Evolutionary conservation across 1,140 invertebrate species (phyloP).

Genomic region (Heterodera schachtii): DNA sequence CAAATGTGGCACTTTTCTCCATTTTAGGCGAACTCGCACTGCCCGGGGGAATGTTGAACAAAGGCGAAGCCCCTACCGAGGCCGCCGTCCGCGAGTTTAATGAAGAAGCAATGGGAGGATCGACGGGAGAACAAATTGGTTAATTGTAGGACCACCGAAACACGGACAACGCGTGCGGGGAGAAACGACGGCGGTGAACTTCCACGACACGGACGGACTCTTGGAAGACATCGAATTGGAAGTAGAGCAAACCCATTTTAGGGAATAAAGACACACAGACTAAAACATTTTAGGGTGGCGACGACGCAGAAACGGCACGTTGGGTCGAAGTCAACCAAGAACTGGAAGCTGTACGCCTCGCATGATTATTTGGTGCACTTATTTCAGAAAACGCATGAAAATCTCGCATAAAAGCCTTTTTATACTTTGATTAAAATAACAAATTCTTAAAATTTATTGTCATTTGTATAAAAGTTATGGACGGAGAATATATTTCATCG

Average conservation of each 20-base stretch:
- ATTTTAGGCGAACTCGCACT: conserved; percentile 79
- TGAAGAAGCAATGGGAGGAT: conserved; percentile 81
- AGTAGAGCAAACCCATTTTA: conserved; percentile 61
- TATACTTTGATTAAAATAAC: background rate
- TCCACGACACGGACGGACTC: conserved; percentile 80
- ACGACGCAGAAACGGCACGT: conserved; percentile 53
- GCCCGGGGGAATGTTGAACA: conserved; percentile 89
- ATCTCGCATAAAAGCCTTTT: background rate
- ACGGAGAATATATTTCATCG: background rate
- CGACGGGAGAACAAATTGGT: conserved; percentile 72
- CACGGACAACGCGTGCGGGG: conserved; percentile 81
- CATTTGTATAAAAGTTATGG: background rate
- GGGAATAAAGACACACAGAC: background rate
- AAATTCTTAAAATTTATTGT: background rate
- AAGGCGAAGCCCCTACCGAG: conserved; percentile 78
- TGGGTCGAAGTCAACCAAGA: conserved; percentile 47
- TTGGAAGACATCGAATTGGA: conserved; percentile 74
- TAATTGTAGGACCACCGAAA: conserved; percentile 85
- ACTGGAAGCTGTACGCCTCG: conserved; percentile 53
- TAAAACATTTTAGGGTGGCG: conserved; percentile 52
- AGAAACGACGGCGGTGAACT: conserved; percentile 88
- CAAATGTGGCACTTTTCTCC: too few species aligned
- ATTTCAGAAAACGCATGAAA: conserved; percentile 35
- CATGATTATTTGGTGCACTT: conserved; percentile 47
- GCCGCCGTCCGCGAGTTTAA: conserved; percentile 87